Base-by-base conservation (phyloP, 2,888 invertebrate species). In the Danaus chrysippus region DNA sequence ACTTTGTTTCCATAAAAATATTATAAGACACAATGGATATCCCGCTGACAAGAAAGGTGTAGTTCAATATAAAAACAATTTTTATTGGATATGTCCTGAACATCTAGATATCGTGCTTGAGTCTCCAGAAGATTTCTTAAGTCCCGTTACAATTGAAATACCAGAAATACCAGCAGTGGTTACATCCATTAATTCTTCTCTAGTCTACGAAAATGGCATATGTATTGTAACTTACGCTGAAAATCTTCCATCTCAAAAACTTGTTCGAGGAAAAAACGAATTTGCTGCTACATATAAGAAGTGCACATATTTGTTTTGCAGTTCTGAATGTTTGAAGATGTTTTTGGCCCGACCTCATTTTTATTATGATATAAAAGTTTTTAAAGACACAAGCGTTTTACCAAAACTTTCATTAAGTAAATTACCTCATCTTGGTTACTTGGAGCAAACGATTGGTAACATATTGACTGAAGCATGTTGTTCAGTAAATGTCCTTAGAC, bases 191-290 rank as follows among this genome's bases (percentile, higher is more conserved):
- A 82, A 87, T 73, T 65, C 71, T n/a, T 70, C 70, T 19, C 78
- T 82, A 58, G 76, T 92, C 42, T 90, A 91, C 66, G 91, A 91
- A 76, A 81, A 90, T 64, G 94, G 94, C 0, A 77, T 89, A 63
- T 94, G 94, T 73, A 83, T 93, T 34, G 93, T 94, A 0, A 93
- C 93, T 41, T 94, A 93, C 71, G 90, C 91, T 55, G 88, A 92
- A 67, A 86, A 90, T 70, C 77, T 92, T 62, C 92, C 93, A 3
- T 71, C 82, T 1, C 89, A 91, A 68, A 81, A 76, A 58, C 72
- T 92, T 19, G 71, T 79, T 41, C 78, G 77, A 52, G 94, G 94
- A 0, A 76, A 70, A 53, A 69, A 77, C 41, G 75, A 89, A 15
- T 86, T 84, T 62, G 92, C 92, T 6, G 90, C 91, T 1, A 76